Base-by-base conservation (phyloP, 1,140 invertebrate genomes). In the Nixonia krombeini region DNA sequence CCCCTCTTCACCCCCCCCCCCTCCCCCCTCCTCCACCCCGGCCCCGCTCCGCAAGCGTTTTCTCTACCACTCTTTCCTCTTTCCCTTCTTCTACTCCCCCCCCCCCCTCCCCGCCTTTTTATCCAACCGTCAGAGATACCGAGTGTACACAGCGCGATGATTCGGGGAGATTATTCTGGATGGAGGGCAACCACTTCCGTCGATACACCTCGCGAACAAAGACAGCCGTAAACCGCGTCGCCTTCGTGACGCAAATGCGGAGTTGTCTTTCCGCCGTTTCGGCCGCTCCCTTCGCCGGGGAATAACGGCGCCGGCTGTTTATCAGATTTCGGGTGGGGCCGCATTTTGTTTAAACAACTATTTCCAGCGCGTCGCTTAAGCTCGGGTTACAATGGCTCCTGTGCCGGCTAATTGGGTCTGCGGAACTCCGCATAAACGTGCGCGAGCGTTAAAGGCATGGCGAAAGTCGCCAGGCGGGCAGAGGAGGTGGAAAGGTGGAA, bases 401-500 rank as follows among this genome's bases (percentile, higher is more conserved):
- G 64, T 72, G 69, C 67, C 63, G 55, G 62, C 64, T 64, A 63
- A 67, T 67, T 70, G 75, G 73, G 68, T 55, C 56, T 68, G 41
- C 33, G 38, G 50, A 63, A 65, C 66, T 57, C 66, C 55, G 45
- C 8, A 42, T 49, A 40, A 50, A n/a, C n/a, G n/a, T n/a, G n/a
- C n/a, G n/a, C 46, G 53, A 56, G 50, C 46, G 67, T 74, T 73
- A 64, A 75, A 66, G 61, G 65, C 61, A 62, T 63, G 64, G 68
- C 70, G 62, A 67, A 73, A 64, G 59, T 62, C 31, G 56, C 45
- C 52, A 31, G 33, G 33, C 46, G 65, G 51, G 58, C 63, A 56
- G 28, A 50, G 58, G 53, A 66, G 50, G 50, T 63, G 64, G 40
- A 50, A 70, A 57, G 75, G 61, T 61, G 68, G 47, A 64, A 67